Evolutionary conservation across 2,888 invertebrate species (phyloP), one percentile per base, ranked within the genome.

Genomic region (Bursaphelenchus okinawaensis): DNA sequence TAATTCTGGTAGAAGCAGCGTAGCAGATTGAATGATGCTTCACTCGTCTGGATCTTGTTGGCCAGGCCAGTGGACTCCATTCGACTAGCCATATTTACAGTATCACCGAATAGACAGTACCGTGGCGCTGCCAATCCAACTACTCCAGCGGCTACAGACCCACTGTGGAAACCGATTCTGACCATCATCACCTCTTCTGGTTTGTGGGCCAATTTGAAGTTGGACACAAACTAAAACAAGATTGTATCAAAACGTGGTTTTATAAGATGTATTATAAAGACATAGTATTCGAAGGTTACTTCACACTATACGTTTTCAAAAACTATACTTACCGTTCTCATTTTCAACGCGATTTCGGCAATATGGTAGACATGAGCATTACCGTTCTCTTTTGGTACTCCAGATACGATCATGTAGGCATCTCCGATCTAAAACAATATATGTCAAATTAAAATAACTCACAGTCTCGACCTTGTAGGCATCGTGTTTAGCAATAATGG

Each of bases 391-490:
- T 69, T 73, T 9, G 80, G 80, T 1, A 80, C 75, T 50, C 80
- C 80, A 0, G 75, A 75, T 2, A 80, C 80, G 65, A 80, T 80
- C 79, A 80, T 78, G 68, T 80, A 80, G 8, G 80, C 79, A 60
- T 80, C 80, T 7, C 80, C 80, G 56, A 80, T 80, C 4, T 60
- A 61, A 55, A 60, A 62, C 57, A 56, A 56, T 7, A 3, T 16
- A 56, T 60, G 1, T 16, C 6, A n/a, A 3, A 1, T 1, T 22
- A 1, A 57, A 3, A 16, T 19, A 52, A 59, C 51, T 29, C n/a
- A 29, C 60, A 22, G 60, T 28, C 52, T 29, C 40, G 9, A 72
- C 79, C 67, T 80, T 80, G 68, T 78, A 80, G 2, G 80, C 80
- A 60, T 80, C 80, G 56, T 80, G 80, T 59, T 78, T 80, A n/a